Evolutionary conservation across 2,113 vertebrate species (phyloP), one percentile per base, ranked within the genome.

Genomic region (Pterophyllum scalare): DNA sequence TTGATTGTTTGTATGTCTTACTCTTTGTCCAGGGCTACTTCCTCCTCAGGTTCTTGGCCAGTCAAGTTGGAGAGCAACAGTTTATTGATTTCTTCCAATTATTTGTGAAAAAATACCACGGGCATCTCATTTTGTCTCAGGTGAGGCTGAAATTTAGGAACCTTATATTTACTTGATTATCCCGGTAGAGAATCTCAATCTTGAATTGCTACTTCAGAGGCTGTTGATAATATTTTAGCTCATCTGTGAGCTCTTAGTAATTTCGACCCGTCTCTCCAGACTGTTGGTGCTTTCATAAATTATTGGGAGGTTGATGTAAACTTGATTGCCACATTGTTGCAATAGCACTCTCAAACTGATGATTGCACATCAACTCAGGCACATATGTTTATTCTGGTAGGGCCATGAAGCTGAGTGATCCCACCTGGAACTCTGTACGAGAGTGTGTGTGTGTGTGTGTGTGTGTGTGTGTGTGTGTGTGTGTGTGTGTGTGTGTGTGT

Each of bases 121-220:
- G 98, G 20, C 97, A 97, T 70, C 96, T 99, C 15, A 93, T 99
- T 93, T 95, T 99, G 75, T 99, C 98, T 93, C 97, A 99, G 97
- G 98, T 99, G 82, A 88, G 84, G 28, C 59, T 84, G 43, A 8
- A 4, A 28, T 81, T 88, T 75, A 56, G 49, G 49, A n/a, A 72
- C 52, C 17, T 28, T 15, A n/a, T 72, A 31, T 72, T 49, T 72
- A 19, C 17, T 76, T 62, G 40, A 89, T 84, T 79, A 59, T 83
- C 24, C 81, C 46, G 54, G 38, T 52, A 7, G 33, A 77, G 33
- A 58, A 52, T 77, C 59, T 76, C 11, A 9, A 26, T 57, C 72
- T 77, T 87, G 62, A 62, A 64, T 82, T 43, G 19, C 77, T 70
- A 35, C 80, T 60, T 57, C 56, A 80, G 74, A 72, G 61, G 38